Conservation (phyloP, 2,797 vertebrate species). For the Artibeus lituratus region DNA sequence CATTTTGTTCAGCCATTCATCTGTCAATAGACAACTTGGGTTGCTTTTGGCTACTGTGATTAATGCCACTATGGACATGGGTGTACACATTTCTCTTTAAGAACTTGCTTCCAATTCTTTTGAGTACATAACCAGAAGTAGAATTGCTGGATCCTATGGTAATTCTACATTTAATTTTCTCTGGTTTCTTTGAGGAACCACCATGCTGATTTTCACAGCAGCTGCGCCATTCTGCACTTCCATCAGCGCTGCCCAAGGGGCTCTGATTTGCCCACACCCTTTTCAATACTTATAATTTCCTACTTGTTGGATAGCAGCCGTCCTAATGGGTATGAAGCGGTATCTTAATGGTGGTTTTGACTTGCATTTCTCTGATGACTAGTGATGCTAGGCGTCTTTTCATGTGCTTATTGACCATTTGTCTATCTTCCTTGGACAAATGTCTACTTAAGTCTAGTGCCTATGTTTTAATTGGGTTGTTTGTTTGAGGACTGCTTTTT, state of each 20-base stretch:
- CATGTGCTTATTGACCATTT: not conserved
- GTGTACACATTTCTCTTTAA: not conserved
- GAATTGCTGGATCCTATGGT: not conserved
- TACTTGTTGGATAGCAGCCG: not conserved
- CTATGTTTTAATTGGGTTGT: not conserved
- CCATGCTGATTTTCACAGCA: not conserved
- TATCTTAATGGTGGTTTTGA: not conserved
- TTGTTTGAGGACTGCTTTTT: conserved; percentile 32
- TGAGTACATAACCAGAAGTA: not conserved
- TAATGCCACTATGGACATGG: not conserved
- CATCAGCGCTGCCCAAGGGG: no score
- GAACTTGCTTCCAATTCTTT: not conserved
- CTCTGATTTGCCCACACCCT: not conserved
- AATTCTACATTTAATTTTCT: not conserved
- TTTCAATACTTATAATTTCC: not conserved
- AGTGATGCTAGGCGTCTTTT: not conserved
- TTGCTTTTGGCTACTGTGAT: not conserved
- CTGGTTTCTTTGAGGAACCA: not conserved
- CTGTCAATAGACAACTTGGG: not conserved
- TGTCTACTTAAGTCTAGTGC: not conserved
- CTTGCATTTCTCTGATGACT: not conserved
- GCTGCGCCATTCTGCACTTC: not conserved
- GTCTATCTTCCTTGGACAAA: not conserved
- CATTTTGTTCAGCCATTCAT: not conserved
- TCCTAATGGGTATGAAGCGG: not conserved